Evolutionary conservation across 2,113 vertebrate genomes (phyloP), one percentile per base, ranked within the genome.

Genomic region (Myiopsitta monachus): DNA sequence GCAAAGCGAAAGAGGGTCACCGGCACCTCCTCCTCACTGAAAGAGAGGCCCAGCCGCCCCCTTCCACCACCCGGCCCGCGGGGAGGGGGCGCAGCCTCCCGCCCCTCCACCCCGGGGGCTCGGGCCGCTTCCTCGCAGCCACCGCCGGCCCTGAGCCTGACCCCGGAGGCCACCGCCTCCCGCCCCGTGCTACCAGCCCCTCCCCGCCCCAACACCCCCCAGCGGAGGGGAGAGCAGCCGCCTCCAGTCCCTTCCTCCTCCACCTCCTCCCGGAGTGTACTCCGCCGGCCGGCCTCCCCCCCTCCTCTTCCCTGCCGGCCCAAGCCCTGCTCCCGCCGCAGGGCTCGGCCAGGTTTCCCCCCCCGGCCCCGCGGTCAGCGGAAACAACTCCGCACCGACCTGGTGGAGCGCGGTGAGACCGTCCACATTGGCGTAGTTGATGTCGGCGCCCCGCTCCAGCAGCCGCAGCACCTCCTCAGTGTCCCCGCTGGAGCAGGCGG

Each of bases 371-470:
- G 31, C 54, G 8, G 31, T 27, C 47, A 43, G 39, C 59, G 23
- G 49, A 26, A 67, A 69, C 12, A 36, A 61, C 74, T n/a, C 88
- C 33, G 66, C 68, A 83, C 90, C 63, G 89, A 99, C 99, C 99
- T 99, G 99, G 96, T 99, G 99, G 91, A 99, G 98, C 67, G 99
- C 99, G 38, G 99, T 99, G 92, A 99, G 99, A 80, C 99, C 99
- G 97, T 99, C 99, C 84, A 99, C 99, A 98, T 99, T 99, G 97
- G 99, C 99, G 98, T 99, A 99, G 98, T 99, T 99, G 98, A 99
- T 99, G 98, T 99, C 99, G 86, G 99, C 99, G 95, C 99, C 99
- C 85, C 99, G 99, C 97, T 99, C 99, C 92, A 99, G 98, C 98
- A 99, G 97, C 94, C 99, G 98, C 88, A 99, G 98, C 95, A 99